Percentiles rank a stretch among this genome's conserved stretches.
Evolutionary conservation across 2,888 invertebrate species (phyloP).

Genomic region (Podabrus alpinus): DNA sequence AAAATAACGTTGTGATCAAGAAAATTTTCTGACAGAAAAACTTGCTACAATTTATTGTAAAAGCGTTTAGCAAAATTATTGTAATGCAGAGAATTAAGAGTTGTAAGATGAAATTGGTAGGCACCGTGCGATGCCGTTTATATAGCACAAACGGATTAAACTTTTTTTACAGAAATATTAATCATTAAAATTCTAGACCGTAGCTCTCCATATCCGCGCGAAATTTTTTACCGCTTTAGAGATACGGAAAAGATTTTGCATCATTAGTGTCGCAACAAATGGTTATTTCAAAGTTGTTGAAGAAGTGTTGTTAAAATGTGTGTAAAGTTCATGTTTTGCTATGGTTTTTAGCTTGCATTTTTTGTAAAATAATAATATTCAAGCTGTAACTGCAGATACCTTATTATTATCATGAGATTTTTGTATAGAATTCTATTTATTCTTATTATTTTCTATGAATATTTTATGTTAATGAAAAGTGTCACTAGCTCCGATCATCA

Average conservation of each 20-base stretch:
- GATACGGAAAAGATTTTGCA: background rate
- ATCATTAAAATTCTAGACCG: background rate
- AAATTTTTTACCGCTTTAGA: background rate
- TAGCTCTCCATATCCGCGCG: background rate
- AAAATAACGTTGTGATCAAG: background rate
- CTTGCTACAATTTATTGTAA: background rate
- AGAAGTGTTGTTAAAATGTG: background rate
- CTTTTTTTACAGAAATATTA: too few relatives aligned
- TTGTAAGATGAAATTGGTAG: background rate
- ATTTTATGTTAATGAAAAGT: background rate
- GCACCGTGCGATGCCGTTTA: background rate
- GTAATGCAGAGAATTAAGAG: background rate
- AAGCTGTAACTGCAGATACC: too few relatives aligned
- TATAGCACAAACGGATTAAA: background rate
- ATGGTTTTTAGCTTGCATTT: background rate
- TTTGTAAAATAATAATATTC: too few relatives aligned
- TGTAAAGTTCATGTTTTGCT: background rate
- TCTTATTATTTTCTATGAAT: background rate
- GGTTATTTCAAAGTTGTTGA: background rate
- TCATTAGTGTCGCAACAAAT: background rate
- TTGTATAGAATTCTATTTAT: background rate
- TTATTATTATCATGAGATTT: background rate
- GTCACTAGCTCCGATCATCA: background rate
- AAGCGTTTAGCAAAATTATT: background rate
- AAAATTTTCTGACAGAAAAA: background rate